phyloP scores from a whole-genome alignment of 2,113 vertebrate species.

The Dolichotis patagonum region DNA sequence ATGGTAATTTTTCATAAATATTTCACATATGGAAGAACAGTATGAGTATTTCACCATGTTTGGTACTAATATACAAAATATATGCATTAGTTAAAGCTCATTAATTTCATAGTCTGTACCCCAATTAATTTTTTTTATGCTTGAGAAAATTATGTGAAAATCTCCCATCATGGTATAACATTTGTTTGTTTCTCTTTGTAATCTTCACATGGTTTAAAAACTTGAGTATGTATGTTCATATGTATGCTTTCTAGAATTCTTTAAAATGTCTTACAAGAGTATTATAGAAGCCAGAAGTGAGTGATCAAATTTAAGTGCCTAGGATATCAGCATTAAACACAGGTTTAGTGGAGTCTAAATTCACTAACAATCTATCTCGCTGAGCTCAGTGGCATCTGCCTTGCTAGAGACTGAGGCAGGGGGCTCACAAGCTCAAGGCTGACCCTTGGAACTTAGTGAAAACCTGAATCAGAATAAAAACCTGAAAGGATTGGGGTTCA shows the following conservation, averaged over 20 bases:
- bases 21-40: neutral
- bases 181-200: constrained; percentile 43
- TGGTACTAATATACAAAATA: constrained; percentile 16
- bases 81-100: neutral
- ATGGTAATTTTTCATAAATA: constrained; percentile 47
- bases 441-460: neutral
- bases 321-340: neutral
- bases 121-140: neutral
- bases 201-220: neutral
- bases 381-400: neutral
- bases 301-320: neutral
- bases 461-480: neutral
- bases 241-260: neutral
- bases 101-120: neutral
- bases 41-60: constrained; percentile 4
- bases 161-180: neutral
- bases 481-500: neutral
- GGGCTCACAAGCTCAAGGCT: neutral
- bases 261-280: neutral
- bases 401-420: neutral
- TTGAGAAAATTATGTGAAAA: constrained; percentile 32
- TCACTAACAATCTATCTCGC: neutral
- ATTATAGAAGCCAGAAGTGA: neutral
- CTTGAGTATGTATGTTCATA: neutral
- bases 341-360: neutral